Percentiles rank a stretch among this genome's conserved stretches.
phyloP scores from a whole-genome alignment of 2,113 vertebrate species.

The Bufo gargarizans region DNA sequence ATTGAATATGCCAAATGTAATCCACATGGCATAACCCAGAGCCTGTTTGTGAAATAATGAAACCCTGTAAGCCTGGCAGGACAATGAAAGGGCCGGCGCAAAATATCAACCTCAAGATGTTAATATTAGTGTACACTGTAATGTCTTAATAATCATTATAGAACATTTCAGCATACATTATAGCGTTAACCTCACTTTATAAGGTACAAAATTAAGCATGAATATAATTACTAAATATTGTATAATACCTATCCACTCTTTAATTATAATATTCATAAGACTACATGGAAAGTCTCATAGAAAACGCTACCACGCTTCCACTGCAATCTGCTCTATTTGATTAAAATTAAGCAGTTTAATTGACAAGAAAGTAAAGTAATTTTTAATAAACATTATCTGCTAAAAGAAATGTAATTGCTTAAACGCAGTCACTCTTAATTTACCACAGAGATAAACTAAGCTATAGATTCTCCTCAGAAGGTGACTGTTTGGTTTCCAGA shows the following conservation, averaged over 20 bases:
- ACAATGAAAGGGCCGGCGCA: neutral
- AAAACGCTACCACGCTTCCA: constrained; percentile 14
- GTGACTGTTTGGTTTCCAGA: constrained; percentile 38
- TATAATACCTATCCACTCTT: constrained; percentile 13
- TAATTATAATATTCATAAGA: constrained; percentile 36
- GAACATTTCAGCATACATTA: neutral
- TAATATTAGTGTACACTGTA: neutral
- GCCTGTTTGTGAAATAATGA: neutral
- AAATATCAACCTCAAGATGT: neutral
- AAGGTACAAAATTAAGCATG: constrained; percentile 12
- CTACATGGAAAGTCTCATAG: neutral
- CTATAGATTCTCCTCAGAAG: constrained; percentile 25
- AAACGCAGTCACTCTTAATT: constrained; percentile 45
- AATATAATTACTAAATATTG: constrained; percentile 11
- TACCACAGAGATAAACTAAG: constrained; percentile 32
- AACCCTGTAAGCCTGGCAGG: neutral
- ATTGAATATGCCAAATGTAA: neutral
- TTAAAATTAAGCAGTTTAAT: constrained; percentile 42
- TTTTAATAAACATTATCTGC: constrained; percentile 42
- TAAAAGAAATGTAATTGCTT: constrained; percentile 27
- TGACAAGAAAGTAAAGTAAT: constrained; percentile 8
- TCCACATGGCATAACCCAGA: neutral
- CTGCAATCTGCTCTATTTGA: constrained; percentile 43
- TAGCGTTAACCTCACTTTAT: neutral
- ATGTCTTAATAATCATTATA: neutral